Evolutionary conservation across 2,797 vertebrate species (phyloP), one percentile per base, ranked within the genome.

Genomic region (Otolemur crassicaudatus): DNA sequence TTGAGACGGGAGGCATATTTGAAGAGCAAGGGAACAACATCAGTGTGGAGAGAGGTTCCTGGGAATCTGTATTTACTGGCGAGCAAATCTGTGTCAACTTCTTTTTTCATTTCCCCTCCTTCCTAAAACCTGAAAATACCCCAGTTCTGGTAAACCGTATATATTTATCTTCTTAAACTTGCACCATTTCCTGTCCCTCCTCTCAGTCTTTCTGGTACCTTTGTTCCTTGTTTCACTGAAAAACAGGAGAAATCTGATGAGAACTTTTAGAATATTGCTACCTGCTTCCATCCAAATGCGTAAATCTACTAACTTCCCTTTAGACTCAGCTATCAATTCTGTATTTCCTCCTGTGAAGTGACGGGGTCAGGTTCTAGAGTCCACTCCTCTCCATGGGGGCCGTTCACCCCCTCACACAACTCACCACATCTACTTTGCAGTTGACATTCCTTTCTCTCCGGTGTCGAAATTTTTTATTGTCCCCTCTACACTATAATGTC

Each of bases 201-300:
- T 84, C 16, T 91, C 4, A n/a, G 5, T 53, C 27, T 72, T 34
- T 1, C 5, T 63, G 22, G 37, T 43, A 73, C 0, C 1, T 6
- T 72, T 87, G 25, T 49, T 31, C 22, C 2, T 79, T 88, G 14
- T 37, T 67, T 77, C 31, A 58, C 7, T 19, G 1, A 70, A 43
- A 86, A 96, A 46, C 19, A 80, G 19, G 11, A 81, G 19, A 94
- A 83, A 81, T 76, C 27, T 83, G 20, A 16, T 43, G 40, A 61
- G 16, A n/a, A 49, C 4, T 89, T 94, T 83, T 31, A 77, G 22
- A 37, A 90, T 20, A 70, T 7, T 34, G 3, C 11, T 11, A 22
- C 7, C 2, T 0, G 4, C 17, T 27, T 20, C 58, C 61, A 46
- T 0, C 2, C 22, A 83, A 80, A 53, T 76, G 7, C 56, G 0